Percentiles rank a stretch among this genome's conserved stretches.
phyloP scores from a whole-genome alignment of 2,797 vertebrate species.

The Enoplosus armatus region DNA sequence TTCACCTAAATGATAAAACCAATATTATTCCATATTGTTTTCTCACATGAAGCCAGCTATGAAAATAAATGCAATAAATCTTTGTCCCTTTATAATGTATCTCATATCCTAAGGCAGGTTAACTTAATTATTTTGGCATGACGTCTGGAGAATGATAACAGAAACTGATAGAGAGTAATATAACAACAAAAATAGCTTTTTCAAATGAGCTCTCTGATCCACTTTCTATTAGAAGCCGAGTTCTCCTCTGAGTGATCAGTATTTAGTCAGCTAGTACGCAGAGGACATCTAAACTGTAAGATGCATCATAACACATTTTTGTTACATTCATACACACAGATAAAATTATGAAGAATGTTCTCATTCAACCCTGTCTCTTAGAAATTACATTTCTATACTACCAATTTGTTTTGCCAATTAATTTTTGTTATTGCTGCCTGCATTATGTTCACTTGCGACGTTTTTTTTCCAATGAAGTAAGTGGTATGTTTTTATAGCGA shows the following conservation, averaged over 20 bases:
- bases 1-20: conserved; percentile 19
- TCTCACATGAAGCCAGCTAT: background rate
- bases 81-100: conserved; percentile 34
- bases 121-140: conserved; percentile 35
- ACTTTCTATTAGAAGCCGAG: background rate
- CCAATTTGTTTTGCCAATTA: conserved; percentile 1
- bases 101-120: conserved; percentile 35
- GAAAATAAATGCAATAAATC: conserved; percentile 40
- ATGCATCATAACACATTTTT: background rate
- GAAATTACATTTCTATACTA: background rate
- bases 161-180: conserved; percentile 20
- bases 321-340: background rate
- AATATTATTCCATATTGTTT: conserved; percentile 29
- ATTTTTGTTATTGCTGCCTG: conserved; percentile 1
- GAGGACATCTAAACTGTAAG: background rate
- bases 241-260: conserved; percentile 12
- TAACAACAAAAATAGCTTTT: conserved; percentile 17
- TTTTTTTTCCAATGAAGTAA: background rate
- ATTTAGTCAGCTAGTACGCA: background rate
- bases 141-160: conserved; percentile 35
- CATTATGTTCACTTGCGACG: background rate
- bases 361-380: background rate
- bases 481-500: background rate
- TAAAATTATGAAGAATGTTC: background rate
- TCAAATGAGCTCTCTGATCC: conserved; percentile 1